Evolutionary conservation across 2,113 vertebrate species (phyloP), one percentile per base, ranked within the genome.

Genomic region (Hypocryptadius cinnamomeus): DNA sequence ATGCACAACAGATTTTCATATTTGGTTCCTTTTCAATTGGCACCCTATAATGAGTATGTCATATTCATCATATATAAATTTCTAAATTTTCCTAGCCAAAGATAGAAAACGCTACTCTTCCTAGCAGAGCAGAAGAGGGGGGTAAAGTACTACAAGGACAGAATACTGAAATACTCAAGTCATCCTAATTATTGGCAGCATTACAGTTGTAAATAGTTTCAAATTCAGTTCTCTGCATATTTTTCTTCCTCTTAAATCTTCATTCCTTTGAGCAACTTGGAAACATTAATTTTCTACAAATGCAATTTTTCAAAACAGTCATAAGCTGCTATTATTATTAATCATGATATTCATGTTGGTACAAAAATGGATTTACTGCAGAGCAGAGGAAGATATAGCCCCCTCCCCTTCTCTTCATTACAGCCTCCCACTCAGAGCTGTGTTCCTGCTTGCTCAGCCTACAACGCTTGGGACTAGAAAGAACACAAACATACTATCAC

Each of bases 291-390:
- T 94, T 96, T 91, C 79, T 44, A 70, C 76, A 64, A 86, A 92
- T 25, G 60, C 24, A 73, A 94, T 91, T 96, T 94, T 95, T 95
- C 92, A 87, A 88, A 91, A 79, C 76, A 94, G 68, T 85, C 91
- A 68, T 83, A 93, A 93, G 44, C 74, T 45, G 79, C 53, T 86
- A 37, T 95, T 89, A 89, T 82, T 96, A 96, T 94, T 96, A 96
- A 93, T 93, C 82, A 92, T 0, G 17, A 83, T 56, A 96, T 85
- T 94, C 79, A 83, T 68, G 68, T 76, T 79, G 18, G 73, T 37
- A 89, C 80, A 84, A 93, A 92, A 85, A 92, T 78, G 72, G 72
- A 80, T 87, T 85, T 79, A 64, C 51, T 80, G 89, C 89, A 69
- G 42, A 89, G 70, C 59, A 85, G 84, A 45, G 27, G 50, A 76